Percentiles rank a stretch among this genome's conserved stretches.
Conservation (phyloP, 2,113 vertebrate genomes). For the Pitta sordida region DNA sequence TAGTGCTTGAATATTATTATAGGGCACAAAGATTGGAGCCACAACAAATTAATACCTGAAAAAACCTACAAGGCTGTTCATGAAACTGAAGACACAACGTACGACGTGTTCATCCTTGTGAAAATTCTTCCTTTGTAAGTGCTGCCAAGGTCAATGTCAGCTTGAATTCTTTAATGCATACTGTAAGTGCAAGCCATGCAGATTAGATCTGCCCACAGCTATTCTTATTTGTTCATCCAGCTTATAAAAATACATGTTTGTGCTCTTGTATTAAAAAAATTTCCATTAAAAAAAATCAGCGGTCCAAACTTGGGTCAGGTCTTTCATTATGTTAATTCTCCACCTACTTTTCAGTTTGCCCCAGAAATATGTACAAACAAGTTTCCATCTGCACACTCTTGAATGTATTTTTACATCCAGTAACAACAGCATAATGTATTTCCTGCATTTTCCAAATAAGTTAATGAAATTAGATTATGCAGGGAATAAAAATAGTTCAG, state of each 20-base stretch:
- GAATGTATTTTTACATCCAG: not conserved
- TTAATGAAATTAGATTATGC: constrained; percentile 3
- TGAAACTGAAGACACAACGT: not conserved
- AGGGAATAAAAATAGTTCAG: constrained; percentile 10
- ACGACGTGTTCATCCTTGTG: constrained; percentile 32
- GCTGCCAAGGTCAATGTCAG: constrained; percentile 47
- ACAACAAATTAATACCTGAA: not conserved
- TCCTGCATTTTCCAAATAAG: constrained; percentile 7
- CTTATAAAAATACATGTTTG: constrained; percentile 44
- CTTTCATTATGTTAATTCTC: not conserved
- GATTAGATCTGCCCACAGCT: constrained; percentile 43
- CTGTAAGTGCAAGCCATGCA: constrained; percentile 31
- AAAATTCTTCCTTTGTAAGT: constrained; percentile 40
- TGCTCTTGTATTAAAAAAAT: constrained; percentile 30
- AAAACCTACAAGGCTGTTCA: not conserved
- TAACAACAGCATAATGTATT: not conserved
- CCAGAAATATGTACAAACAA: not conserved
- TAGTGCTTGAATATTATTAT: constrained; percentile 17
- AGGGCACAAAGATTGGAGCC: not conserved
- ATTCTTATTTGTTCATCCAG: constrained; percentile 31
- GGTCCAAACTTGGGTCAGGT: not conserved
- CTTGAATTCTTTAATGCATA: constrained; percentile 32
- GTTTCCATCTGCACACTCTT: not conserved
- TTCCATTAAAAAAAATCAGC: constrained; percentile 4
- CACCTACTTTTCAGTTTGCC: not conserved